Base-by-base conservation (phyloP, 92 coral and sea anemone species). In the Pocillopora meandrina region DNA sequence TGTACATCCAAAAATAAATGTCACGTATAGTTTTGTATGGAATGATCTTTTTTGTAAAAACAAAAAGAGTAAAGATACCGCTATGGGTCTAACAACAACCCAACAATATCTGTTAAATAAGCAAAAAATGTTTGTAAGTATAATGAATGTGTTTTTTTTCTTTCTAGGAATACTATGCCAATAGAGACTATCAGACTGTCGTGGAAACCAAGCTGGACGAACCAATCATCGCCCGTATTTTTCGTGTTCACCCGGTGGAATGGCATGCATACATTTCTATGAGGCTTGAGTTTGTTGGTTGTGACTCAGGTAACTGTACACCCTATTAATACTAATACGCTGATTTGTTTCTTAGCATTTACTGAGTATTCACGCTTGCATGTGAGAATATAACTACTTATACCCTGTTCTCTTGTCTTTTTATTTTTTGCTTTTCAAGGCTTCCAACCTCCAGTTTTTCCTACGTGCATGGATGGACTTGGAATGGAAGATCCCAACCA, bases 281-380 rank as follows among this genome's bases (percentile, higher is more conserved):
- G 56, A 63, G 71, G 26, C 63, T 77, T 36, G 81, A 77, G 64
- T 77, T 77, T 16, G 62, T 61, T 61, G 81, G 81, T 20, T 77
- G 81, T 34, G 62, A 62, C 47, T 69, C 74, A 69, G 74, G 74
- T 69, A 12, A 69, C 12, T 9, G 7, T 19, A 69, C 16, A 52
- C 7, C 20, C 52, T 35, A 11, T 42, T 42, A 3, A 42, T 0
- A 42, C 52, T 7, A 26, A 26, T 26, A 26, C 31, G 31, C 31
- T 26, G 31, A 26, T 26, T 26, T 26, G 31, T 26, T 26, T 26
- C 31, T 26, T 26, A 26, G 31, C 31, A 26, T 26, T 26, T 26
- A 26, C 1, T 1, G 31, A 26, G 31, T 42, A 3, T 42, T 42
- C 52, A 42, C 52, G 52, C 52, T 42, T 42, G 52, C 5, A 42